Percentiles rank a stretch among this genome's conserved stretches.
These are phyloP conservation scores for Oncorhynchus clarkii DNA, from an alignment of 2,113 vertebrate species.

Conservation along the genomic window DNA sequence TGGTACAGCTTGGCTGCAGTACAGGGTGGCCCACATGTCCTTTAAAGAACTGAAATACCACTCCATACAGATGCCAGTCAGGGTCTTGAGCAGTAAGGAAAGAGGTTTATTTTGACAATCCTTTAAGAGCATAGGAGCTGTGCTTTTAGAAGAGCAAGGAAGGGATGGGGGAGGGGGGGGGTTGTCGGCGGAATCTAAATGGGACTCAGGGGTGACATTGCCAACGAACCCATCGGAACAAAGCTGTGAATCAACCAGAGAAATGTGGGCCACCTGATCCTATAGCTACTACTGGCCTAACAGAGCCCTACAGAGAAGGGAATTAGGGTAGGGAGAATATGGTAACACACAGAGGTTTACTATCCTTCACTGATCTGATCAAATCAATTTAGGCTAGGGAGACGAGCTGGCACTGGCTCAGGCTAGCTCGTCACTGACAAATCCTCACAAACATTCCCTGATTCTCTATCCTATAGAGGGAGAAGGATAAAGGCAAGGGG, in stretches of 20 bases:
- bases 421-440: slow-evolving; percentile 35
- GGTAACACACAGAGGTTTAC: slow-evolving; percentile 15
- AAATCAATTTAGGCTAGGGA: slow-evolving; percentile 43
- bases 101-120: slow-evolving; percentile 48
- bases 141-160: slow-evolving; percentile 4
- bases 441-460: slow-evolving; percentile 29
- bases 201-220: slow-evolving; percentile 2
- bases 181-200: background rate
- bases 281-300: background rate
- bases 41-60: slow-evolving; percentile 27
- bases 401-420: slow-evolving; percentile 45
- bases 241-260: background rate
- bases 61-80: background rate
- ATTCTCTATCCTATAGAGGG: slow-evolving; percentile 5
- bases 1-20: background rate
- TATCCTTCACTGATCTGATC: slow-evolving; percentile 43
- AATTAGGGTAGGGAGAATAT: slow-evolving; percentile 29
- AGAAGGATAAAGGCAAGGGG: background rate
- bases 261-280: background rate
- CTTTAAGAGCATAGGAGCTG: slow-evolving; percentile 33
- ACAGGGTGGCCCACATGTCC: slow-evolving; percentile 1
- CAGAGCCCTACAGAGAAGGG: slow-evolving; percentile 27
- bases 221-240: background rate
- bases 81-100: slow-evolving; percentile 22
- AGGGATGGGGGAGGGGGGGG: background rate